Base-by-base conservation (phyloP, 2,888 invertebrate genomes). In the Gisinianus flammeolus region DNA sequence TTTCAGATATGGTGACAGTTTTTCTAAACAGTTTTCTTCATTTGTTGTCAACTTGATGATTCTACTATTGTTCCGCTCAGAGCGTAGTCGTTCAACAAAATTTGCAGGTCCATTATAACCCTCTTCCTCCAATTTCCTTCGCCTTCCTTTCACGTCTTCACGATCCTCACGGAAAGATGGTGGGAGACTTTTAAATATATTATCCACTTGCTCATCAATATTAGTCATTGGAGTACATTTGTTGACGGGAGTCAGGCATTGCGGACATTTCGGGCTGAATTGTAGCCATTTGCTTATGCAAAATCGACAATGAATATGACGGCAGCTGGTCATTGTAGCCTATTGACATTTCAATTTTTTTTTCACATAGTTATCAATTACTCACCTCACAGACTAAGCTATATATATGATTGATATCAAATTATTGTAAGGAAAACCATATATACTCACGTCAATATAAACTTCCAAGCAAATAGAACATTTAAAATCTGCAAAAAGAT, bases 221-320 rank as follows among this genome's bases (percentile, higher is more conserved):
- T 35, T 66, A 24, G 24, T 22, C 30, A 70, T 24, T 26, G 66
- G 31, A 52, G 33, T 66, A 12, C 62, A 70, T 19, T 31, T 44
- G n/a, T 52, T 30, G 28, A 77, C 31, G 19, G 35, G 2, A 12
- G 8, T 28, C 2, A 44, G 44, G 31, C 77, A 77, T 16, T 66
- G 58, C 8, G 77, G 77, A 71, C 77, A 77, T 16, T 64, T 64
- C 1, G 6, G 52, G 2, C 31, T 52, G 24, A 44, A 70, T 30
- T 71, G 31, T 2, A 77, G 33, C 68, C 69, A 72, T 66, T 66
- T 77, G 16, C 12, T 72, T 22, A 77, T 52, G 44, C 77, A 77
- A 56, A 68, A 69, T n/a, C 52, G 54, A 31, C 77, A 77, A 26
- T 71, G 72, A n/a, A 70, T 28, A 24, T 77, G 77, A 10, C 54